Evolutionary conservation across 2,888 invertebrate genomes (phyloP), one percentile per base, ranked within the genome.

Genomic region (Drosophila robusta): DNA sequence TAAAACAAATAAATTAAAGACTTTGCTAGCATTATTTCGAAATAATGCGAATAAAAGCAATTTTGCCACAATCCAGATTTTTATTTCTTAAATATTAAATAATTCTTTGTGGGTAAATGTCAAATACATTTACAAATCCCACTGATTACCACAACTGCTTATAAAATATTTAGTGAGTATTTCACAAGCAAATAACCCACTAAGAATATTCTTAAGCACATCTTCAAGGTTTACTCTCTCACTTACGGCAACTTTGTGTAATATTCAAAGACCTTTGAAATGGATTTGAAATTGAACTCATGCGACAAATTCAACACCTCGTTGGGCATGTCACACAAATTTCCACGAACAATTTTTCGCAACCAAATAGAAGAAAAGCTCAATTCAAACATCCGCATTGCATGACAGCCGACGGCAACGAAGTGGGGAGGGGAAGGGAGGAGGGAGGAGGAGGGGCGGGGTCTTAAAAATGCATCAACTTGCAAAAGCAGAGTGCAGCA

Each of bases 301-400:
- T 54, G 75, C 71, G 78, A 63, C 49, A 75, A 62, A 64, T 81
- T 70, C 63, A 62, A 80, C 87, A 78, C 78, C 42, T 70, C 49
- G 32, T 50, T 55, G 50, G 54, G 29, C 78, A 75, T 71, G 71
- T 78, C 47, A 61, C 52, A 62, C 56, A 54, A 54, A 38, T 47
- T 70, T 56, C 49, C 62, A 66, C 61, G 58, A 75, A 72, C 63
- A 63, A 38, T 75, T 78, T 84, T 81, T 75, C 68, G 87, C 83
- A 79, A 69, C 62, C 71, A 78, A 78, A 70, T 66, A 62, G 63
- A 78, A 64, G 63, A 34, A 76, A 72, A 68, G 45, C 51, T 73
- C 39, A 77, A 77, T 49, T 66, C 66, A 79, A 87, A 80, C 83
- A 87, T 83, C 88, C 83, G 86, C 86, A 66, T 68, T 68, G 66